Base-by-base conservation (phyloP, 2,888 invertebrate species). In the Periphyllus acericola region DNA sequence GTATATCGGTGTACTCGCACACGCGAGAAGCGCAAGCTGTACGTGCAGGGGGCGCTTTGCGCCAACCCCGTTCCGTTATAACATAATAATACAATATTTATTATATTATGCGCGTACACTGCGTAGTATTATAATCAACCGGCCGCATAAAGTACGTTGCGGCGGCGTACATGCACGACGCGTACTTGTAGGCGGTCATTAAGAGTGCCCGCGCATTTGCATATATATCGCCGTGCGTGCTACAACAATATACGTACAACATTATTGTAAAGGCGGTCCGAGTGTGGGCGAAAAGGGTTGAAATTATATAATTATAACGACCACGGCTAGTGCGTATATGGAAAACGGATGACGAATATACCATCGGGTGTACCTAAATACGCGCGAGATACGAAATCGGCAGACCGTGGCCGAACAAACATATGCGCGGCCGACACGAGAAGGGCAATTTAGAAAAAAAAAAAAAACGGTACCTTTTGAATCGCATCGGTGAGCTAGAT, bases 221-320 rank as follows among this genome's bases (percentile, higher is more conserved):
- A 75, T 75, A 75, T 75, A 6, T 75, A 75, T 76, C 40, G 29
- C 29, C 14, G 29, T 11, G 11, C 29, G 21, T 32, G 19, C 17
- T 55, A 19, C 21, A 55, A 60, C 60, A 60, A 60, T 60, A 60
- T 46, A 36, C 3, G 3, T 36, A 11, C 14, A 46, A 34, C 6
- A 34, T 60, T 60, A 55, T 52, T 34, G 11, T 52, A 19, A 32
- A 46, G 46, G 46, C 46, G 3, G 14, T 46, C 2, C 14, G 46
- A 14, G 46, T 46, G 34, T 60, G 60, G 32, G 71, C 32, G 29
- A 79, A 79, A 60, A 52, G n/a, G 52, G 60, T 60, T 52, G 19
- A 72, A 52, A 60, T 60, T 60, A 60, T 60, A 60, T 68, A 68
- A 68, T 68, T 68, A 68, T 29, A 68, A 29, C 68, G 68, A 60